Conservation (phyloP, 2,797 vertebrate species). For the Premnoplex brunnescens region DNA sequence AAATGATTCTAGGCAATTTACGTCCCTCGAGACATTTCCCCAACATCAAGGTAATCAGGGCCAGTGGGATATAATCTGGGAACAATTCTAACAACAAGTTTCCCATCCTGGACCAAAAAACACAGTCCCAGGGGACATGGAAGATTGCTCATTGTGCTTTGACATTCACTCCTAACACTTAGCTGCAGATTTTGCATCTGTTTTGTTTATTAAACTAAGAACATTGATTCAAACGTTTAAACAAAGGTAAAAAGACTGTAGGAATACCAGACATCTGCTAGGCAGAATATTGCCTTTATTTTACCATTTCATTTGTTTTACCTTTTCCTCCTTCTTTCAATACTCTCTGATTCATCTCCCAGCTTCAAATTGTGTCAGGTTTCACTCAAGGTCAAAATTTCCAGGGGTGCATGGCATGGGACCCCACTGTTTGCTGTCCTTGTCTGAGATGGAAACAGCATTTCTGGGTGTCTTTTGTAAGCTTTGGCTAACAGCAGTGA, state of each 20-base stretch:
- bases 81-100: constrained; percentile 51
- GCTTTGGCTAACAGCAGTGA: neutral
- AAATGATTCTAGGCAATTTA: constrained; percentile 68
- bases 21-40: constrained; percentile 50
- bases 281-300: neutral
- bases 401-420: neutral
- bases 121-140: neutral
- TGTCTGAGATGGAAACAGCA: neutral
- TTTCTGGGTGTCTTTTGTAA: neutral
- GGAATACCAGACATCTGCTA: neutral
- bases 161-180: neutral
- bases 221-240: constrained; percentile 24
- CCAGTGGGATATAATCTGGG: constrained; percentile 63
- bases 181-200: constrained; percentile 15
- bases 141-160: neutral
- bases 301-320: neutral
- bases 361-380: neutral
- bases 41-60: constrained; percentile 69
- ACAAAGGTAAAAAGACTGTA: constrained; percentile 3
- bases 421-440: neutral
- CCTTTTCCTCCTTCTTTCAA: neutral
- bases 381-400: neutral
- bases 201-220: constrained; percentile 40
- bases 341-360: neutral
- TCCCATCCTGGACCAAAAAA: constrained; percentile 46